These are phyloP conservation scores for Jaculus jaculus DNA, from an alignment of 2,113 vertebrate species.

Conservation along the genomic window DNA sequence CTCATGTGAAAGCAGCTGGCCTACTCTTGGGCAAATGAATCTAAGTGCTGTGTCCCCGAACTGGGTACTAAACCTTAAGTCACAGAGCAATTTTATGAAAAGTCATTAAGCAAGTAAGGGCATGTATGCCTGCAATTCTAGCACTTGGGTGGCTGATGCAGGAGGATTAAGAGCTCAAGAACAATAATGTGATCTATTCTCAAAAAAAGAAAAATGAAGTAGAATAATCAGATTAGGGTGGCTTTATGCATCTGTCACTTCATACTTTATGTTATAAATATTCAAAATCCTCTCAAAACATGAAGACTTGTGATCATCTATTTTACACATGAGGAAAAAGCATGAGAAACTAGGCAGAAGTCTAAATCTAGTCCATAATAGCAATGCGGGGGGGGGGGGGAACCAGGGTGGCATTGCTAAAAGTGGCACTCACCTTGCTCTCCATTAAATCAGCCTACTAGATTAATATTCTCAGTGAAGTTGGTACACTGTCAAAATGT, in stretches of 20 bases:
- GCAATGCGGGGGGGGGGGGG: not conserved
- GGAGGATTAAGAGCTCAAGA: not conserved
- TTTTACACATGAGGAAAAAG: not conserved
- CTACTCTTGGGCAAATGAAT: too few species aligned
- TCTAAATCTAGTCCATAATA: not conserved
- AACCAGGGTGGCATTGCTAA: not conserved
- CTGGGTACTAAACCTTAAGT: not conserved
- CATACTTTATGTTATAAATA: not conserved
- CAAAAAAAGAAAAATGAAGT: too few species aligned
- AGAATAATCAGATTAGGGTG: not conserved
- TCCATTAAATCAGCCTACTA: not conserved
- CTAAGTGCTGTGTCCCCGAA: too few species aligned
- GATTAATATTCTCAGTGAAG: not conserved
- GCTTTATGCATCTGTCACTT: not conserved
- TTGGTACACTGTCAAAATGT: not conserved
- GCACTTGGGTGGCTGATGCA: not conserved
- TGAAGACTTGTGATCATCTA: slow-evolving; percentile 11
- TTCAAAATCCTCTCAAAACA: not conserved
- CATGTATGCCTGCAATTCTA: not conserved
- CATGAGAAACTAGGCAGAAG: not conserved
- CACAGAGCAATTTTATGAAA: slow-evolving; percentile 13
- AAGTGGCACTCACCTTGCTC: not conserved
- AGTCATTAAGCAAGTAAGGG: not conserved
- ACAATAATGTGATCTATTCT: not conserved
- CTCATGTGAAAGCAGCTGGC: too few species aligned